Percentiles rank a stretch among this genome's conserved stretches.
Conservation (phyloP, 2,888 invertebrate species). For the Romanomermis culicivorax region DNA sequence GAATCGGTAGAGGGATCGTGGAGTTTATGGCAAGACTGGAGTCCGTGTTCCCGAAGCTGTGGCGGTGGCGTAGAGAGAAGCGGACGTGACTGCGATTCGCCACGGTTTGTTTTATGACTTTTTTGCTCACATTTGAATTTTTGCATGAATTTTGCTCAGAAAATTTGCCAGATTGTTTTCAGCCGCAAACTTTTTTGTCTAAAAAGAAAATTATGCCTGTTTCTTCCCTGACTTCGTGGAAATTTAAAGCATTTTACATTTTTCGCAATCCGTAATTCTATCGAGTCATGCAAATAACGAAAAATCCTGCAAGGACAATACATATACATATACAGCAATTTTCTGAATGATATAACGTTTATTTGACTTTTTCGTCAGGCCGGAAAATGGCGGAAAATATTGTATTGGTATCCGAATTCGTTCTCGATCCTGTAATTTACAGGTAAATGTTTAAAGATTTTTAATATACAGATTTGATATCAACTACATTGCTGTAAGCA, state of each 20-base stretch:
- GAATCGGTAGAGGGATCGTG: conserved; percentile 31
- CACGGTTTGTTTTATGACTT: conserved; percentile 36
- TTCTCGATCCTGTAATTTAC: conserved; percentile 46
- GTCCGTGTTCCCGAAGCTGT: conserved; percentile 54
- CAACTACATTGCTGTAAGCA: not conserved
- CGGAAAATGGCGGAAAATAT: conserved; percentile 41
- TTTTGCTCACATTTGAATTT: no score
- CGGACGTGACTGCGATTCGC: conserved; percentile 50
- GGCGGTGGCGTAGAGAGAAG: conserved; percentile 60
- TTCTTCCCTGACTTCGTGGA: no score
- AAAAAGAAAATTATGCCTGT: no score
- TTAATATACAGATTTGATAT: not conserved
- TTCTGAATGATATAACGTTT: not conserved
- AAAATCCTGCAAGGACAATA: no score
- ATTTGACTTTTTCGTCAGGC: conserved; percentile 24
- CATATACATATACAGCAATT: no score
- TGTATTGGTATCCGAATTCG: conserved; percentile 51
- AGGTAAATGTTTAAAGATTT: no score
- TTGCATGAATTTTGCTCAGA: no score
- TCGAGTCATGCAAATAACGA: no score
- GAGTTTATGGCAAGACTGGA: conserved; percentile 37
- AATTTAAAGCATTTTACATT: no score
- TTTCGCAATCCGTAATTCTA: no score
- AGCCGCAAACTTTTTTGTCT: no score
- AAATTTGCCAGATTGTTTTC: no score